These are phyloP conservation scores for Gobio occitaniae DNA, from an alignment of 2,797 vertebrate genomes.

Conservation along the genomic window DNA sequence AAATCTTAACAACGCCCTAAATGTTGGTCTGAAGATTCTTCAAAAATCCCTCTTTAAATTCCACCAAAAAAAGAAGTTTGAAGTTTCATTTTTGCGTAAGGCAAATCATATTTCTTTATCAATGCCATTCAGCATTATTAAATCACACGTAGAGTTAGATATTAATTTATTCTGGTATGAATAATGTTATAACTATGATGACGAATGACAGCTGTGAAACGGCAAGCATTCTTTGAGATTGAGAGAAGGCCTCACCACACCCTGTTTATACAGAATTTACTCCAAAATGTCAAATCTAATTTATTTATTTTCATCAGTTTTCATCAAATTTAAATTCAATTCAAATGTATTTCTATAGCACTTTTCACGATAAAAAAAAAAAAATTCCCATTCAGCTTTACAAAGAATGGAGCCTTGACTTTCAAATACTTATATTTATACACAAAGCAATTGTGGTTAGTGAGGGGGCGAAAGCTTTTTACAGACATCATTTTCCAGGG, in stretches of 20 bases:
- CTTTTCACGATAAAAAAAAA: neutral
- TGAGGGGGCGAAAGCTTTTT: slow-evolving; percentile 48
- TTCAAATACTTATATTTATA: slow-evolving; percentile 44
- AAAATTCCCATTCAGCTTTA: neutral
- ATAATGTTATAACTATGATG: neutral
- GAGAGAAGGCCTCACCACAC: neutral
- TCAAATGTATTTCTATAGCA: neutral
- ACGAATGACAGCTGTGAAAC: neutral
- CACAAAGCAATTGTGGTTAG: slow-evolving; percentile 45
- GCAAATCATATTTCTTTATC: too few species aligned
- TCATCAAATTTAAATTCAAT: neutral
- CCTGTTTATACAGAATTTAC: neutral
- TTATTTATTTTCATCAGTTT: neutral
- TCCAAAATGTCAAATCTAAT: neutral
- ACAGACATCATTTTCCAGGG: slow-evolving; percentile 36
- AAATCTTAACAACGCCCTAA: neutral
- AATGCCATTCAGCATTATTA: too few species aligned
- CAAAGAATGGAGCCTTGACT: neutral
- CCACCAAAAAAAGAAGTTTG: neutral
- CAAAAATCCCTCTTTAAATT: neutral
- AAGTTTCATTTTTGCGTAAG: neutral
- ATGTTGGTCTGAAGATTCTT: neutral
- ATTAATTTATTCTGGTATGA: neutral
- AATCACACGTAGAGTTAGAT: neutral
- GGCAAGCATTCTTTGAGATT: neutral